phyloP scores from a whole-genome alignment of 2,797 vertebrate genomes.

The Neostethus bicornis region DNA sequence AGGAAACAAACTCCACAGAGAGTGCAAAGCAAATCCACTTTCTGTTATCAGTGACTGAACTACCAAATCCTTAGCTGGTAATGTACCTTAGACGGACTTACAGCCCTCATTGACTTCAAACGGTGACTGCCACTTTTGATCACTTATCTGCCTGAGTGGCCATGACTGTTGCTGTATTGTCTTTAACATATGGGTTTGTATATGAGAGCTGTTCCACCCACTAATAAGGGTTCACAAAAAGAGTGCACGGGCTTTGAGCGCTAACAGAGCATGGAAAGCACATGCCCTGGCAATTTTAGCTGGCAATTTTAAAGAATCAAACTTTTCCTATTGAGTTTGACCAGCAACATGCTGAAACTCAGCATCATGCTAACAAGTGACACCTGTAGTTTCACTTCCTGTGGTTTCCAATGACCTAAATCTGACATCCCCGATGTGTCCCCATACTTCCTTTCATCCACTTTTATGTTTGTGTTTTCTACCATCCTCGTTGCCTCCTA shows the following conservation, averaged over 20 bases:
- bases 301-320: constrained; percentile 47
- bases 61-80: constrained; percentile 47
- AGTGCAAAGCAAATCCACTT: constrained; percentile 36
- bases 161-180: constrained; percentile 37
- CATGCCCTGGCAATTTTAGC: constrained; percentile 44
- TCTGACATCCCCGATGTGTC: constrained; percentile 40
- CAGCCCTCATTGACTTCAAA: constrained; percentile 44
- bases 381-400: constrained; percentile 38
- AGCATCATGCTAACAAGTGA: constrained; percentile 26
- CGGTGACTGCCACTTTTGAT: constrained; percentile 32
- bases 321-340: constrained; percentile 33
- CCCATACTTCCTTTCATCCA: constrained; percentile 38
- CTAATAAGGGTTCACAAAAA: constrained; percentile 46
- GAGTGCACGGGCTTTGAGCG: constrained; percentile 57
- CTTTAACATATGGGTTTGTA: constrained; percentile 42
- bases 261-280: constrained; percentile 54
- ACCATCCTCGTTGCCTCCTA: constrained; percentile 1
- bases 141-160: constrained; percentile 47
- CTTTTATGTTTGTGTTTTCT: constrained; percentile 46
- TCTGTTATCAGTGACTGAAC: constrained; percentile 43
- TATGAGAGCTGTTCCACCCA: constrained; percentile 38
- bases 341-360: constrained; percentile 13
- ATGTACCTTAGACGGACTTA: constrained; percentile 39
- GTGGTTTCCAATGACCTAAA: constrained; percentile 48
- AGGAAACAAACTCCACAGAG: constrained; percentile 28